These are phyloP conservation scores for Pararge aegeria DNA, from an alignment of 1,140 invertebrate genomes.

Conservation along the genomic window DNA sequence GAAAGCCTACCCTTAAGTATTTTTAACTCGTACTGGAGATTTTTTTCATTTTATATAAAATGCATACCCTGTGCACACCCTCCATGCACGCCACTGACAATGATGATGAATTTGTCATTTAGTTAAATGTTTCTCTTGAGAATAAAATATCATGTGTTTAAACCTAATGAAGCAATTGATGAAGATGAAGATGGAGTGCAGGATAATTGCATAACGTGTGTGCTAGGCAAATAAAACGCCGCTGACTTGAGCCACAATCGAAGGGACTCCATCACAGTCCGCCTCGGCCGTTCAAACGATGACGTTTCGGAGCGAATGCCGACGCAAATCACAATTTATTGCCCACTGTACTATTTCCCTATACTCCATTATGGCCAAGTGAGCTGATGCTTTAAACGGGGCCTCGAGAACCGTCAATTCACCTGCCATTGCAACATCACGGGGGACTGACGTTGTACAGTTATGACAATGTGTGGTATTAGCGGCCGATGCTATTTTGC, in stretches of 20 bases:
- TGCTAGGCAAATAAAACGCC: no score
- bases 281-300: slow-evolving; percentile 46
- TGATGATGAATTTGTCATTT: no score
- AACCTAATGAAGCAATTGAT: no score
- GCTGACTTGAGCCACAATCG: slow-evolving; percentile 31
- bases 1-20: no score
- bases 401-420: slow-evolving; percentile 30
- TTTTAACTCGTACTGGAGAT: no score
- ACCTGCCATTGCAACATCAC: slow-evolving; percentile 24
- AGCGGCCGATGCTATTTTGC: neutral
- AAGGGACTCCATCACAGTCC: slow-evolving; percentile 37
- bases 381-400: slow-evolving; percentile 32
- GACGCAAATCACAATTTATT: slow-evolving; percentile 67
- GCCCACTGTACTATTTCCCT: slow-evolving; percentile 45
- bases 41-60: no score
- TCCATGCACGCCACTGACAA: no score
- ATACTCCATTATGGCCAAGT: slow-evolving; percentile 30
- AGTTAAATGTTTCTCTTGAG: no score
- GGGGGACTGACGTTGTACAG: slow-evolving; percentile 10
- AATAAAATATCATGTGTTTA: no score
- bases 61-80: no score
- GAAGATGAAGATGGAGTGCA: no score
- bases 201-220: no score
- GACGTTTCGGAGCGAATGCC: slow-evolving; percentile 53
- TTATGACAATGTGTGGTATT: slow-evolving; percentile 25